phyloP scores from a whole-genome alignment of 2,113 vertebrate species.

The Ellobius talpinus region DNA sequence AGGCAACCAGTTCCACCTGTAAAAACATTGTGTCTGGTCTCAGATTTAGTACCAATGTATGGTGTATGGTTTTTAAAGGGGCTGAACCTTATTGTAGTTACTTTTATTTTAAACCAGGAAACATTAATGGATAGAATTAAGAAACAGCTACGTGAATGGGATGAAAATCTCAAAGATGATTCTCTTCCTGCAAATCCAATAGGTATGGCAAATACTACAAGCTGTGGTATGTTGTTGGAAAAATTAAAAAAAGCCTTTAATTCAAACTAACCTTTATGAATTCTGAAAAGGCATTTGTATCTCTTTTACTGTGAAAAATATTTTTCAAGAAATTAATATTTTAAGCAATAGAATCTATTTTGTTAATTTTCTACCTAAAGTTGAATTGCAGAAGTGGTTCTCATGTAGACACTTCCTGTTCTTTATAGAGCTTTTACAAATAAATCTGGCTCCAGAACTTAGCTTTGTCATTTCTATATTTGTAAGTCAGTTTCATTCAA shows the following conservation, averaged over 20 bases:
- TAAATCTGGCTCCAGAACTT: background rate
- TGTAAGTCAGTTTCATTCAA: background rate
- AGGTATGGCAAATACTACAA: slow-evolving; percentile 86
- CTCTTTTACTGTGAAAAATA: background rate
- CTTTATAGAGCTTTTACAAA: background rate
- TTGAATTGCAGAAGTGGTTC: background rate
- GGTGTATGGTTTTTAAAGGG: background rate
- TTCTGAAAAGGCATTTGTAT: background rate
- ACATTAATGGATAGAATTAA: slow-evolving; percentile 98
- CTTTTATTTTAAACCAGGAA: slow-evolving; percentile 90
- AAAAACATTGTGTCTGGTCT: background rate
- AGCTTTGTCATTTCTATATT: background rate
- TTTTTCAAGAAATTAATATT: background rate
- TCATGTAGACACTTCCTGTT: background rate
- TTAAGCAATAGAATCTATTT: background rate
- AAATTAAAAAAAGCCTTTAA: background rate
- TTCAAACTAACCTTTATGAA: background rate
- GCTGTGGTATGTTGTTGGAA: background rate
- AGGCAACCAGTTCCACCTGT: no score
- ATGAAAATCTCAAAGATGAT: slow-evolving; percentile 98
- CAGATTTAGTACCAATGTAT: background rate
- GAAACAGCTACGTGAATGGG: slow-evolving; percentile 97
- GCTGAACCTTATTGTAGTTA: background rate
- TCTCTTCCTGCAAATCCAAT: slow-evolving; percentile 96
- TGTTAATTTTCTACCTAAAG: background rate